Percentiles rank a stretch among this genome's conserved stretches.
These are phyloP conservation scores for Oenanthe oenanthe DNA, from an alignment of 2,113 vertebrate species.

Conservation along the genomic window DNA sequence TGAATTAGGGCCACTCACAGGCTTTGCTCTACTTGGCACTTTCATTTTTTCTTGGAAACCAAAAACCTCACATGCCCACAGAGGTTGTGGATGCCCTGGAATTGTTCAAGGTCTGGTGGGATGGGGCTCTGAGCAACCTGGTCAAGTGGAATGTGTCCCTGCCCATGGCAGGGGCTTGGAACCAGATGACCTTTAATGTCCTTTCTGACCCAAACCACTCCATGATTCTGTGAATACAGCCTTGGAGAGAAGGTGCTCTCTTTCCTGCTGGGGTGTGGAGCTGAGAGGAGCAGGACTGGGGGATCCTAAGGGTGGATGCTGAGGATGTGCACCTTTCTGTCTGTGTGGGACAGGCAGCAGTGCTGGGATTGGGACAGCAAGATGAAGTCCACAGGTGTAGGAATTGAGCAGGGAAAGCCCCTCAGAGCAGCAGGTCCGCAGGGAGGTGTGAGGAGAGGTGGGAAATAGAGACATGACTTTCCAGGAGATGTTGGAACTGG, in stretches of 20 bases:
- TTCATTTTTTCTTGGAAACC: not conserved
- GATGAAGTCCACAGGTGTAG: not conserved
- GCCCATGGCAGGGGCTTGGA: not conserved
- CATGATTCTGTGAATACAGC: not conserved
- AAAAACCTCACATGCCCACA: not conserved
- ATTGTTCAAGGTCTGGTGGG: too few species aligned
- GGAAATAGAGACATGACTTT: not conserved
- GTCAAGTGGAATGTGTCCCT: not conserved
- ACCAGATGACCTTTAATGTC: not conserved
- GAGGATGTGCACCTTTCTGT: not conserved
- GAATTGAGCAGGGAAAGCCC: not conserved
- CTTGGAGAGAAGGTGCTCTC: not conserved
- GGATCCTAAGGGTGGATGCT: not conserved
- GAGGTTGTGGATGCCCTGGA: not conserved
- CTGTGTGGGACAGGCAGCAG: not conserved
- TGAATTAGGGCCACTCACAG: not conserved
- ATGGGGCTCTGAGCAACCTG: not conserved
- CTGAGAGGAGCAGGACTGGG: not conserved
- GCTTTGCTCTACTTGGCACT: not conserved
- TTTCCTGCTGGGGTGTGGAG: not conserved
- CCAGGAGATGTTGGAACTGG: not conserved
- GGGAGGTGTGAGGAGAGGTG: accelerated
- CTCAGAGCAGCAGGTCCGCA: not conserved
- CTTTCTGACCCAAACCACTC: not conserved
- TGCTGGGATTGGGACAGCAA: not conserved